Base-by-base conservation (phyloP, 2,113 vertebrate species). In the Reinhardtius hippoglossoides region DNA sequence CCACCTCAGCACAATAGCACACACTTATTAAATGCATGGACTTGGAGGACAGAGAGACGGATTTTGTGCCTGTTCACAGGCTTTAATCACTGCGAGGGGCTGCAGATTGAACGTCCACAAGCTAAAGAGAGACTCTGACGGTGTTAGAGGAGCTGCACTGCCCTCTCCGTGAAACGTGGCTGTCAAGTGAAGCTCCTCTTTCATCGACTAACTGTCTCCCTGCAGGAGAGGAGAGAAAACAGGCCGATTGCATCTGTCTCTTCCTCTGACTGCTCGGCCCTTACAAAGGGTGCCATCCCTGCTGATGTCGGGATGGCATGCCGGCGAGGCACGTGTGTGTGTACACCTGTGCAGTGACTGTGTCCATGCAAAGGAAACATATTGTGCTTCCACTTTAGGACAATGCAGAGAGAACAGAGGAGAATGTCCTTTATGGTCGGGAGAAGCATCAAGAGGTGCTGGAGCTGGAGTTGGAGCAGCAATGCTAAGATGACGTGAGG, bases 161-260 rank as follows among this genome's bases (percentile, higher is more conserved):
- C 71, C 67, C 48, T 76, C 3, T 48, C 37, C 31, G 10, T 60
- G 20, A 59, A 71, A 52, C 56, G 78, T 66, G 68, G 21, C 70
- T 76, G 84, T 87, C 89, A 12, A 69, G 79, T 79, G 56, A 80
- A 91, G 75, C 88, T 63, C 80, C 14, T 58, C 89, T 89, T 88
- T 74, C 82, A 94, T 92, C 67, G 92, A 94, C 87, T 84, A 78
- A 9, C 87, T 42, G 89, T 91, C 91, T n/a, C 35, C 88, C 83
- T 82, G 76, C 78, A 46, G 80, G 76, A 86, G 76, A 59, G 75
- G 79, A 71, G 69, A 59, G 24, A 70, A 40, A n/a, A 73, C 77
- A 23, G 55, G 59, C 71, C 35, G 44, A 16, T 37, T 75, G 54
- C 73, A 42, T 70, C 44, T 57, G 73, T 15, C 40, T 54, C 12